A percentile compares a stretch with the other conserved stretches of the same genome.
Evolutionary conservation across 1,140 invertebrate species (phyloP).

Genomic region (Vollenhovia emeryi): DNA sequence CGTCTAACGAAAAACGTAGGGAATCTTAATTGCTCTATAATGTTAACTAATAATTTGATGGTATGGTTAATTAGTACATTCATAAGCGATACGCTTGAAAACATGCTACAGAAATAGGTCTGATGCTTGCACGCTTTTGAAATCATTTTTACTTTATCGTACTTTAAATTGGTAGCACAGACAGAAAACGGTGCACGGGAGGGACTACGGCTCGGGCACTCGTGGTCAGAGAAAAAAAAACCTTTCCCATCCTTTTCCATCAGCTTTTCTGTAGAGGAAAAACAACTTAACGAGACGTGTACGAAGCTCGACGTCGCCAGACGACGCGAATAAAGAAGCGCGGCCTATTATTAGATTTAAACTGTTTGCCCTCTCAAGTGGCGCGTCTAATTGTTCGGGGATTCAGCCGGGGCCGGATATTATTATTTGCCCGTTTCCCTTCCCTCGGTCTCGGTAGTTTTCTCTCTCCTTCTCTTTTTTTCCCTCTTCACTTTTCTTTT

Average conservation of each 20-base stretch:
- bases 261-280: neutral
- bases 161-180: constrained; percentile 16
- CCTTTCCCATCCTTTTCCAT: constrained; percentile 4
- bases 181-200: neutral
- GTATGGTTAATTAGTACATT: neutral
- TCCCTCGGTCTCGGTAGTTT: neutral
- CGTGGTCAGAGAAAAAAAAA: constrained; percentile 12
- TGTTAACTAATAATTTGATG: neutral
- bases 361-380: constrained; percentile 70
- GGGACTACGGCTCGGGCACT: neutral
- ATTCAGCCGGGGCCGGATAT: constrained; percentile 71
- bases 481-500: too few species aligned
- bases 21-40: neutral
- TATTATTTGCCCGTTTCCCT: constrained; percentile 68
- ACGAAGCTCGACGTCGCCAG: constrained; percentile 9
- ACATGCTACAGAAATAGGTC: neutral
- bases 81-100: neutral
- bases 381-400: constrained; percentile 75
- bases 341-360: constrained; percentile 75
- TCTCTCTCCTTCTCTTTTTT: neutral
- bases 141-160: constrained; percentile 24
- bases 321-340: constrained; percentile 38
- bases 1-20: neutral
- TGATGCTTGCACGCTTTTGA: neutral
- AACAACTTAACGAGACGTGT: constrained; percentile 30